phyloP scores from a whole-genome alignment of 2,797 vertebrate species.

The Sciaenops ocellatus region DNA sequence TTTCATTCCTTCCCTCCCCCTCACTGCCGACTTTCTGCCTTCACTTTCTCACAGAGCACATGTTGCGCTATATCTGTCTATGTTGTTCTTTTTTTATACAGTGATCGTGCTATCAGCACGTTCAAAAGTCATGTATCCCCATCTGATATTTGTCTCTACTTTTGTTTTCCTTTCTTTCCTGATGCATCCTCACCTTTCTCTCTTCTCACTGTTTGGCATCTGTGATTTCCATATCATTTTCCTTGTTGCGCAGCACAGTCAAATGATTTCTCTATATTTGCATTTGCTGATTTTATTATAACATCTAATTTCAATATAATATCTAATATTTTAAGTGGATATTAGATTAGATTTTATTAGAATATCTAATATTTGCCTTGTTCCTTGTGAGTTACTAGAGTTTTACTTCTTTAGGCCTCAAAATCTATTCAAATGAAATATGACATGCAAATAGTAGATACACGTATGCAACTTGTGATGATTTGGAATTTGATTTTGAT shows the following conservation, averaged over 20 bases:
- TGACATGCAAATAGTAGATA: too few relatives aligned
- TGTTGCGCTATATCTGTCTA: not conserved
- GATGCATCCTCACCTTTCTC: not conserved
- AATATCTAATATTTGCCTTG: not conserved
- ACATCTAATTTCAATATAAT: too few relatives aligned
- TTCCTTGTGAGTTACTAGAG: not conserved
- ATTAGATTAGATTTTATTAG: too few relatives aligned
- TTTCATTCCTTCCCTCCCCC: not conserved
- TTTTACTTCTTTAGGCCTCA: not conserved
- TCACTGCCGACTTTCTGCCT: not conserved
- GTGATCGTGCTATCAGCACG: not conserved
- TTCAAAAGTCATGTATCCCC: not conserved
- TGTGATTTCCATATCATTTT: conserved; percentile 63
- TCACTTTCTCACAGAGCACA: conserved; percentile 10
- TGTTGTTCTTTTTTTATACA: conserved; percentile 6
- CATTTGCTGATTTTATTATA: too few relatives aligned
- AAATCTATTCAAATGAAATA: not conserved
- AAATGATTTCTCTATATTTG: not conserved
- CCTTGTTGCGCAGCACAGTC: conserved; percentile 23
- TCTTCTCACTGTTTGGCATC: not conserved
- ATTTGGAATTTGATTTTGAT: too few relatives aligned
- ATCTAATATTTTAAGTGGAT: too few relatives aligned
- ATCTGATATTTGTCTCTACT: not conserved
- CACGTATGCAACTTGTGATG: too few relatives aligned
- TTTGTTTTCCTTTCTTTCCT: not conserved